Base-by-base conservation (phyloP, 2,888 invertebrate species). In the Hypercompe scribonia region DNA sequence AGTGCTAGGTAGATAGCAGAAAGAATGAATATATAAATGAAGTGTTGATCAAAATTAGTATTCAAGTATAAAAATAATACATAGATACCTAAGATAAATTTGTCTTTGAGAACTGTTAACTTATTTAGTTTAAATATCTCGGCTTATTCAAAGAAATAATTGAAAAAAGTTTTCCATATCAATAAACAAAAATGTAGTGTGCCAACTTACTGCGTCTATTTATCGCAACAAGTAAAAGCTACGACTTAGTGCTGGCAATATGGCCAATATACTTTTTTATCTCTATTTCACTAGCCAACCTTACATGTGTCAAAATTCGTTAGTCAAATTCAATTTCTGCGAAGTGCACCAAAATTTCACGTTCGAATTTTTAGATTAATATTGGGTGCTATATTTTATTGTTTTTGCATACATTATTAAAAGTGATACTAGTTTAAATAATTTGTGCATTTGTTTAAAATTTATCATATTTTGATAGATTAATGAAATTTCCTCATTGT, bases 301-400 rank as follows among this genome's bases (percentile, higher is more conserved):
- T 79, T 75, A n/a, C n/a, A n/a, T n/a, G n/a, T n/a, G n/a, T n/a
- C n/a, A n/a, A n/a, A n/a, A n/a, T n/a, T n/a, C n/a, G n/a, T n/a
- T n/a, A n/a, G n/a, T n/a, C n/a, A 64, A 69, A 75, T 81, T 77
- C 70, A 79, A 81, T 79, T 74, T 74, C 70, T 71, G 66, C 74
- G 75, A 77, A 75, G 79, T 83, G 84, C 79, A 71, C 65, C 28
- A 70, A n/a, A 46, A 75, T 77, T 72, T 34, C 74, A 74, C 69
- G 65, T 72, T 58, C 3, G 63, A 75, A 75, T 67, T 28, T 83
- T 78, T 46, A 74, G 68, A 77, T 75, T 83, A 67, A 50, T 71
- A 70, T 76, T 70, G 34, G 75, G 24, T 73, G 58, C 69, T 71
- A 66, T 46, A 64, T 34, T 54, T 65, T 71, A 70, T 66, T 67